Evolutionary conservation across 2,888 invertebrate genomes (phyloP), one percentile per base, ranked within the genome.

Genomic region (Bruchidius siliquastri): DNA sequence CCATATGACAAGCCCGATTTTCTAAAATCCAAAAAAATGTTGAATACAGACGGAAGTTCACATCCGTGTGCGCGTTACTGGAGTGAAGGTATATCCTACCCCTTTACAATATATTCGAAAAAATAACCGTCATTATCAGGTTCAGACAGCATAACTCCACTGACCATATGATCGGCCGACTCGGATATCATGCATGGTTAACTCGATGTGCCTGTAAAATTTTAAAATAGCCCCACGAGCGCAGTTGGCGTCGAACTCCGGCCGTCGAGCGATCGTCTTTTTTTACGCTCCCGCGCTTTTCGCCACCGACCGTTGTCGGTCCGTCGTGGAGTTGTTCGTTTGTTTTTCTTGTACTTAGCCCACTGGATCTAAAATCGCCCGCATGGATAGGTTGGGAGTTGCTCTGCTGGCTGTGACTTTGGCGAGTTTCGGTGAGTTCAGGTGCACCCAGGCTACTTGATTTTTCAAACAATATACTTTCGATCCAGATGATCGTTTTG

Each of bases 221-320:
- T 80, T 79, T 79, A 79, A 81, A 81, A 81, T 80, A 81, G 80
- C 79, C 74, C 72, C 72, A 13, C 49, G 49, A 8, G 49, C 49
- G 49, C 49, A 49, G 49, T 49, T 49, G 49, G 49, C 49, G 49
- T 49, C 18, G 49, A 49, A 49, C 49, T 49, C 49, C 49, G 49
- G 49, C 49, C 13, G 49, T 49, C 49, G 49, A 49, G 49, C 49
- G 49, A 49, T 49, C 49, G 49, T 49, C 49, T 8, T 49, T 49
- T 49, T 49, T 49, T 49, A 26, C 49, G 49, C 49, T 49, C 49
- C 49, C 49, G 49, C 49, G 49, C 49, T 49, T 49, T 49, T 49
- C 49, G 6, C 49, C 1, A 49, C 49, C 49, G 49, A 49, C 49
- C 49, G 49, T 49, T 49, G 49, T 2, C 49, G 49, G 49, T 1